Evolutionary conservation across 2,797 vertebrate species (phyloP).

Genomic region (Tamandua tetradactyla): DNA sequence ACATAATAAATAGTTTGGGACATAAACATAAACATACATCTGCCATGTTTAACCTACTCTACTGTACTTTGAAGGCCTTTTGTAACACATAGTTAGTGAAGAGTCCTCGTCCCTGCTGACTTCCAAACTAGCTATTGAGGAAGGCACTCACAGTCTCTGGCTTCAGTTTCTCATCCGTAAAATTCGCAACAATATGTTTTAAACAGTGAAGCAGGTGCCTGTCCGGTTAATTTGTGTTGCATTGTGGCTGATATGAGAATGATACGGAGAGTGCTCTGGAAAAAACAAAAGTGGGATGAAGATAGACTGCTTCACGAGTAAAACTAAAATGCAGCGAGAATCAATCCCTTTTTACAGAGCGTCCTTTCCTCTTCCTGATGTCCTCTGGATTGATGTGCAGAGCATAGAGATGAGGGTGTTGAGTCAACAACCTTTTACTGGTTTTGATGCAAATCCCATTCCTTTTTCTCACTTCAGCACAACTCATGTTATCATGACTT

Average conservation of each 20-base stretch:
- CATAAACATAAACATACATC: neutral
- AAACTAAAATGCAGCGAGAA: neutral
- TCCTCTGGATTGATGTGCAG: neutral
- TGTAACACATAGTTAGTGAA: neutral
- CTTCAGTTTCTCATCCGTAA: slow-evolving; percentile 49
- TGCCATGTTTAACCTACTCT: neutral
- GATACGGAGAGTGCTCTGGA: neutral
- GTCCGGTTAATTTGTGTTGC: neutral
- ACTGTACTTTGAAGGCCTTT: neutral
- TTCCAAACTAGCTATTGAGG: neutral
- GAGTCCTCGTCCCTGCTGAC: neutral
- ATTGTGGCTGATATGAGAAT: neutral
- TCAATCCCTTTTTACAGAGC: neutral
- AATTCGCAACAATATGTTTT: neutral
- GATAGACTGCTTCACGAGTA: neutral
- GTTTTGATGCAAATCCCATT: neutral
- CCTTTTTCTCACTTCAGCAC: neutral
- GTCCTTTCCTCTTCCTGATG: neutral
- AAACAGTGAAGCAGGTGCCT: neutral
- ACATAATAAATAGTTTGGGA: neutral
- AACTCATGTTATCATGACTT: neutral
- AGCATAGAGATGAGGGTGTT: neutral
- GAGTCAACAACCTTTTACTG: neutral
- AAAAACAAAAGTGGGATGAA: neutral
- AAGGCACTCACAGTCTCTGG: neutral